Conservation (phyloP, 2,113 vertebrate genomes). For the Micromys minutus region DNA sequence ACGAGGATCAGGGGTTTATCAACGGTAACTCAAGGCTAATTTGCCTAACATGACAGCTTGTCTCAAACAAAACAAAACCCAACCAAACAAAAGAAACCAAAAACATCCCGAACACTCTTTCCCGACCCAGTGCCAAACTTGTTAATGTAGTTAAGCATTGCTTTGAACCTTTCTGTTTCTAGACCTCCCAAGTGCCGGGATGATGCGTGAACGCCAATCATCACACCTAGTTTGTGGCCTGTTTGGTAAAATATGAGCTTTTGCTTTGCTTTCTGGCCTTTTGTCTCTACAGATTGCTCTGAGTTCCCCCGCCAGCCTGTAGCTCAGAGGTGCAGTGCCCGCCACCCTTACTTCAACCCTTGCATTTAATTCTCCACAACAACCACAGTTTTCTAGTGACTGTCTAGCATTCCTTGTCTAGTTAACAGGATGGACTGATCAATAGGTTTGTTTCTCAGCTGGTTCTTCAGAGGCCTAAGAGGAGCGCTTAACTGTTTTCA, state of each 20-base stretch:
- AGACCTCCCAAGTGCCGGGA: background rate
- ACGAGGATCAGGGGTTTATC: background rate
- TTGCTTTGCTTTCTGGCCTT: background rate
- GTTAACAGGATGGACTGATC: background rate
- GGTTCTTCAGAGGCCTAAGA: background rate
- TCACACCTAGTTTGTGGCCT: background rate
- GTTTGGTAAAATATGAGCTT: background rate
- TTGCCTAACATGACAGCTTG: background rate
- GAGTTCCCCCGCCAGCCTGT: background rate
- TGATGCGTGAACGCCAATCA: background rate
- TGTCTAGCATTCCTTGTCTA: constrained; percentile 1
- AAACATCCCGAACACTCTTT: too few species aligned
- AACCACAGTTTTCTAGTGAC: background rate
- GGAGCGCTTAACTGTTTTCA: background rate
- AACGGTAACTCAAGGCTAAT: background rate
- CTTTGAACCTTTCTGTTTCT: background rate
- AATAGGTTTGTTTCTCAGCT: background rate
- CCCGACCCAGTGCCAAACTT: background rate
- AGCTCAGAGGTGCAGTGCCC: background rate
- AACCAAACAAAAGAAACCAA: background rate
- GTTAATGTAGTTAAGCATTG: background rate
- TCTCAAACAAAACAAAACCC: background rate
- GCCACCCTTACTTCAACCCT: background rate
- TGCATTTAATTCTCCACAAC: background rate
- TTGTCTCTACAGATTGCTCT: background rate